Percentiles rank a stretch among this genome's conserved stretches.
These are phyloP conservation scores for Corythaeola cristata DNA, from an alignment of 2,113 vertebrate genomes.

Conservation along the genomic window DNA sequence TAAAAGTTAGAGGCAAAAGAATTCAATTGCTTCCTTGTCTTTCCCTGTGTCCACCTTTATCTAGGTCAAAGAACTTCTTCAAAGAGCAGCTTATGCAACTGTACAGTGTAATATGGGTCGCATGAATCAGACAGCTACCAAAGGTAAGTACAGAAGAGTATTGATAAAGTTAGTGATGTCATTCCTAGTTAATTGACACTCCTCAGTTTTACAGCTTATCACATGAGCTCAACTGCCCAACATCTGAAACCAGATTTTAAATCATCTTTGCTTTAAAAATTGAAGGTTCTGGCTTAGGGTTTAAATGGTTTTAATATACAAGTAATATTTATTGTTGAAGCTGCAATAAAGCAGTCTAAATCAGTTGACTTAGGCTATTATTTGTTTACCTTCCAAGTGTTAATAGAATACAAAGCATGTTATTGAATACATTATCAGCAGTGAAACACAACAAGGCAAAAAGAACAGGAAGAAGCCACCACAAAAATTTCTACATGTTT, in stretches of 20 bases:
- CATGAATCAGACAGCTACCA: not conserved
- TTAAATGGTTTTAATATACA: not conserved
- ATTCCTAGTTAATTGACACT: not conserved
- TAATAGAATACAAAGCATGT: not conserved
- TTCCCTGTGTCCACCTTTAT: not conserved
- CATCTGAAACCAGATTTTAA: not conserved
- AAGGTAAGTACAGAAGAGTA: not conserved
- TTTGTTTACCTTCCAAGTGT: not conserved
- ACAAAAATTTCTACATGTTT: not conserved
- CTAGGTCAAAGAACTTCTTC: not conserved
- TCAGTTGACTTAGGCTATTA: not conserved
- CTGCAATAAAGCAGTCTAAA: not conserved
- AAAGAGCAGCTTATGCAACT: not conserved
- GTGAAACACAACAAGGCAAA: not conserved
- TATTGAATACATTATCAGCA: not conserved
- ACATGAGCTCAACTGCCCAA: not conserved
- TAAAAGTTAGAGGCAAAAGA: not conserved
- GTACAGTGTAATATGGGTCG: not conserved
- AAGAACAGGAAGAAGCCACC: not conserved
- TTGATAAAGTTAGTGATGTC: not conserved
- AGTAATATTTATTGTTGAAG: not conserved
- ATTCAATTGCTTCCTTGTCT: not conserved
- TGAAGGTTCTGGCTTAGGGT: not conserved
- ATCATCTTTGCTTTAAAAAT: not conserved
- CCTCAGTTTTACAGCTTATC: not conserved